Evolutionary conservation across 2,113 vertebrate genomes (phyloP).

Genomic region (Tychaedon coryphoeus): DNA sequence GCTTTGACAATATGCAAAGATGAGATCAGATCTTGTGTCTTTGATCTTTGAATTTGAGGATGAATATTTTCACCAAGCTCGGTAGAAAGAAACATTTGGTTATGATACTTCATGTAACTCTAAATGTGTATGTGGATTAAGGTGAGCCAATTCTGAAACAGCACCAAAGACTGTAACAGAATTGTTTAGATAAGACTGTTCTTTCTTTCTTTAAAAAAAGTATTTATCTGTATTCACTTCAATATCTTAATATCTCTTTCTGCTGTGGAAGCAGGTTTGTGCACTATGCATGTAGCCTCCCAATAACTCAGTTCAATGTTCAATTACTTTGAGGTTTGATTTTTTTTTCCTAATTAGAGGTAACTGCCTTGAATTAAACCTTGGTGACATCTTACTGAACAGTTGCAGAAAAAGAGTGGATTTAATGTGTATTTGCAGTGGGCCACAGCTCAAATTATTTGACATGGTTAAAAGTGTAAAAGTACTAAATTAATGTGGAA

Average conservation of each 20-base stretch:
- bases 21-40: not conserved
- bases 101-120: not conserved
- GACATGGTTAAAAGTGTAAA: not conserved
- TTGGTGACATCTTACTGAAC: not conserved
- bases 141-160: not conserved
- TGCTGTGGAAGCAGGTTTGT: not conserved
- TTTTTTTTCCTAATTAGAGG: not conserved
- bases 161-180: not conserved
- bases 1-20: not conserved
- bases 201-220: not conserved
- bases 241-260: not conserved
- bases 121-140: rapidly evolving
- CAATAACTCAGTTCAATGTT: not conserved
- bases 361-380: not conserved
- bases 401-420: not conserved
- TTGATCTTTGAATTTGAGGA: not conserved
- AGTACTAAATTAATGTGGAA: not conserved
- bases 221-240: not conserved
- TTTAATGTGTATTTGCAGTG: not conserved
- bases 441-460: not conserved
- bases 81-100: not conserved
- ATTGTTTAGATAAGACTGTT: not conserved
- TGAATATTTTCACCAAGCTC: not conserved
- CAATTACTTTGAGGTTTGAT: not conserved
- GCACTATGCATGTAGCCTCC: not conserved